A percentile compares a stretch with the other conserved stretches of the same genome.
These are phyloP conservation scores for Lycaon pictus DNA, from an alignment of 2,113 vertebrate genomes.

Conservation along the genomic window DNA sequence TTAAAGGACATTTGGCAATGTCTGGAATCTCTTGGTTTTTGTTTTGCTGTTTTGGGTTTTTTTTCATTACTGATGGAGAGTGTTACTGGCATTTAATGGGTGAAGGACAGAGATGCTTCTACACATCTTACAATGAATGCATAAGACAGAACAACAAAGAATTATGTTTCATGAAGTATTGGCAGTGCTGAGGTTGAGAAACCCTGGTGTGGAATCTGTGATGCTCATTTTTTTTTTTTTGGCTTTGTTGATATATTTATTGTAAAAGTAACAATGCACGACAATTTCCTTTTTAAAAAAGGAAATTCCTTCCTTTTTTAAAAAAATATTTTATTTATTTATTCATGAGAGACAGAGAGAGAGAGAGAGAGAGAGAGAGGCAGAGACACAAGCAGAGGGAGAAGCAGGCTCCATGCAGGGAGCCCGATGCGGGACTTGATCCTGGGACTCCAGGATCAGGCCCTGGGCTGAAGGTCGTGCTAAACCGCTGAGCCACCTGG, in stretches of 20 bases:
- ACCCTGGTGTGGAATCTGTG: neutral
- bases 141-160: neutral
- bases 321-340: too few relatives aligned
- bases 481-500: too few relatives aligned
- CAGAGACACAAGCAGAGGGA: too few relatives aligned
- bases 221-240: neutral
- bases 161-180: neutral
- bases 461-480: too few relatives aligned
- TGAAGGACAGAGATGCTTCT: neutral
- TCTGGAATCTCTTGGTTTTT: neutral
- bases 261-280: neutral
- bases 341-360: too few relatives aligned
- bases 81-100: neutral
- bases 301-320: neutral
- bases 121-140: neutral
- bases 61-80: neutral
- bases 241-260: neutral
- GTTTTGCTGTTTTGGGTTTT: neutral
- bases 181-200: neutral
- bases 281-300: neutral
- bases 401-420: too few relatives aligned
- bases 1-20: neutral
- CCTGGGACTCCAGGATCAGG: too few relatives aligned
- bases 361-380: too few relatives aligned
- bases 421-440: too few relatives aligned